phyloP scores from a whole-genome alignment of 2,113 vertebrate genomes.

The Stercorarius parasiticus region DNA sequence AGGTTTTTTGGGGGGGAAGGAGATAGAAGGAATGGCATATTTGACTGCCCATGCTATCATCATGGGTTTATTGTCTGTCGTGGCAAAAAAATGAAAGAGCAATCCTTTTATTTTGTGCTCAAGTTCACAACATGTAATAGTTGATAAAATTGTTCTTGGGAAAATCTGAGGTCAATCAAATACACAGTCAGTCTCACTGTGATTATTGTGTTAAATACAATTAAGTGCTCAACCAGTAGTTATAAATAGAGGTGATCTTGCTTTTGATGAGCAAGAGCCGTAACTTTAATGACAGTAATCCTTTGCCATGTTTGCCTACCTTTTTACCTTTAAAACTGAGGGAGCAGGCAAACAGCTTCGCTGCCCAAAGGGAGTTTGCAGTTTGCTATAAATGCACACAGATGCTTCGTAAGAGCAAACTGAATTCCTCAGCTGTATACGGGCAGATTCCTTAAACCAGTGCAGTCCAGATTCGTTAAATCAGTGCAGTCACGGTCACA shows the following conservation, averaged over 20 bases:
- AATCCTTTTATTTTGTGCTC: neutral
- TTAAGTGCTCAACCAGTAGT: neutral
- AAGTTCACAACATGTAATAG: neutral
- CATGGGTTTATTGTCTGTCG: neutral
- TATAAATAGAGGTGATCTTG: neutral
- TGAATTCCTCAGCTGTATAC: slow-evolving; percentile 17
- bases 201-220: neutral
- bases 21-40: neutral
- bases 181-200: neutral
- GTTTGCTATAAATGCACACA: neutral
- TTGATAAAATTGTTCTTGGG: neutral
- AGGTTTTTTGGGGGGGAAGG: neutral
- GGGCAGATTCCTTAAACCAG: slow-evolving; percentile 37
- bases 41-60: neutral
- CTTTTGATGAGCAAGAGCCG: neutral
- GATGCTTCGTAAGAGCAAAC: neutral
- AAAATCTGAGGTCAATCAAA: neutral
- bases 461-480: slow-evolving; percentile 48
- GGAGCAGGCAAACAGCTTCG: neutral
- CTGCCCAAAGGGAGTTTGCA: neutral
- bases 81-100: neutral
- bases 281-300: neutral
- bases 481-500: slow-evolving; percentile 45
- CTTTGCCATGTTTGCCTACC: neutral
- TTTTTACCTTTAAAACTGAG: neutral